A percentile compares a stretch with the other conserved stretches of the same genome.
These are phyloP conservation scores for Vulpes ferrilata DNA, from an alignment of 2,113 vertebrate genomes.

Conservation along the genomic window DNA sequence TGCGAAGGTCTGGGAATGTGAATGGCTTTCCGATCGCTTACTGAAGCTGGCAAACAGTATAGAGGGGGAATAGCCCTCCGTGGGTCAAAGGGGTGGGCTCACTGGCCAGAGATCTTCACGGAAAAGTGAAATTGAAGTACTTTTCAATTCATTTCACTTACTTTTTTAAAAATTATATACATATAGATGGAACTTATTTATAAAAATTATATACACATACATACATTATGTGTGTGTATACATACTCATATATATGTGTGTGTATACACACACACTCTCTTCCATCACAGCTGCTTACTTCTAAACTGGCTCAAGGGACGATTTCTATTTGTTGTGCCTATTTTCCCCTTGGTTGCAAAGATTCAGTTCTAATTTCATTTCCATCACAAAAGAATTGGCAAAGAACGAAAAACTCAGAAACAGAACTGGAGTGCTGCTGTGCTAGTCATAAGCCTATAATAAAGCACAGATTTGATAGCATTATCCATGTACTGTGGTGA, in stretches of 20 bases:
- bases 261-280: neutral
- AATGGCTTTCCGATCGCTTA: slow-evolving; percentile 23
- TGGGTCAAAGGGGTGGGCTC: slow-evolving; percentile 2
- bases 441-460: slow-evolving; percentile 83
- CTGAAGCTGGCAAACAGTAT: neutral
- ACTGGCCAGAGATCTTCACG: neutral
- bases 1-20: neutral
- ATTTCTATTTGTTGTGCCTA: slow-evolving; percentile 67
- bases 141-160: neutral
- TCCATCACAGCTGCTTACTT: slow-evolving; percentile 58
- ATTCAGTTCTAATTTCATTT: slow-evolving; percentile 77
- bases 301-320: slow-evolving; percentile 46
- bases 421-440: slow-evolving; percentile 74
- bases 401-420: slow-evolving; percentile 77
- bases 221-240: neutral
- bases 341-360: slow-evolving; percentile 70
- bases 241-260: too few relatives aligned
- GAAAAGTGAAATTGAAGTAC: neutral
- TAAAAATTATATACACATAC: too few relatives aligned
- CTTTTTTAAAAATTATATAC: neutral
- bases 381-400: slow-evolving; percentile 80
- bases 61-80: neutral
- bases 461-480: slow-evolving; percentile 87
- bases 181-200: neutral
- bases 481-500: slow-evolving; percentile 85